Evolutionary conservation across 2,113 vertebrate species (phyloP).

Genomic region (Sebastes fasciatus): DNA sequence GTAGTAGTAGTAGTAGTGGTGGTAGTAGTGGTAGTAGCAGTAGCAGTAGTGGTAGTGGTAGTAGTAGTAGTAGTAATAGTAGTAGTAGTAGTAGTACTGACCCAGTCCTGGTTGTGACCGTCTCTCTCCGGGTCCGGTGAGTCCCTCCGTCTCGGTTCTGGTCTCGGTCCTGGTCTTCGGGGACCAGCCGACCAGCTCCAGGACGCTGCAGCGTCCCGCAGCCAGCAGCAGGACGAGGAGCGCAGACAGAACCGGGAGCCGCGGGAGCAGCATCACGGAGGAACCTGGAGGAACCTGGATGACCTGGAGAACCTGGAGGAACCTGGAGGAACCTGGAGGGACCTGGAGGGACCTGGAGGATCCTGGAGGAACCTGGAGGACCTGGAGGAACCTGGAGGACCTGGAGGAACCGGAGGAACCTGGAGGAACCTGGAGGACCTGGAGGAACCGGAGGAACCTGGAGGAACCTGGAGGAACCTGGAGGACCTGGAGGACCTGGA

Average conservation of each 20-base stretch:
- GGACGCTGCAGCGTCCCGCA: slow-evolving; percentile 83
- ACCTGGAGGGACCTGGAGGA: too few relatives aligned
- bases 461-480: too few relatives aligned
- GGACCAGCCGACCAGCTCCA: slow-evolving; percentile 82
- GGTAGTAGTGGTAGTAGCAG: too few relatives aligned
- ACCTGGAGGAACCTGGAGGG: too few relatives aligned
- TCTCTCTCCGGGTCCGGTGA: slow-evolving; percentile 60
- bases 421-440: too few relatives aligned
- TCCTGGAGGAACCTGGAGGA: too few relatives aligned
- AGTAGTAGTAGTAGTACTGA: slow-evolving; percentile 76
- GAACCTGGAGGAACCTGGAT: slow-evolving; percentile 30
- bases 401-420: too few relatives aligned
- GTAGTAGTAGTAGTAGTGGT: too few relatives aligned
- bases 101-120: slow-evolving; percentile 62
- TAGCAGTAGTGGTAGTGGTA: neutral
- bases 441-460: too few relatives aligned
- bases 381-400: too few relatives aligned
- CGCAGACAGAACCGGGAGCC: slow-evolving; percentile 83
- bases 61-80: neutral
- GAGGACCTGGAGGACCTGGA: too few relatives aligned
- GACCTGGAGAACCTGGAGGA: too few relatives aligned
- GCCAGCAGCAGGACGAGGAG: slow-evolving; percentile 87
- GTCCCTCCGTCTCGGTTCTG: neutral
- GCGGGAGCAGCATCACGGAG: slow-evolving; percentile 69
- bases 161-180: neutral